A percentile compares a stretch with the other conserved stretches of the same genome.
Evolutionary conservation across 2,888 invertebrate genomes (phyloP).

Genomic region (Rotaria macrura): DNA sequence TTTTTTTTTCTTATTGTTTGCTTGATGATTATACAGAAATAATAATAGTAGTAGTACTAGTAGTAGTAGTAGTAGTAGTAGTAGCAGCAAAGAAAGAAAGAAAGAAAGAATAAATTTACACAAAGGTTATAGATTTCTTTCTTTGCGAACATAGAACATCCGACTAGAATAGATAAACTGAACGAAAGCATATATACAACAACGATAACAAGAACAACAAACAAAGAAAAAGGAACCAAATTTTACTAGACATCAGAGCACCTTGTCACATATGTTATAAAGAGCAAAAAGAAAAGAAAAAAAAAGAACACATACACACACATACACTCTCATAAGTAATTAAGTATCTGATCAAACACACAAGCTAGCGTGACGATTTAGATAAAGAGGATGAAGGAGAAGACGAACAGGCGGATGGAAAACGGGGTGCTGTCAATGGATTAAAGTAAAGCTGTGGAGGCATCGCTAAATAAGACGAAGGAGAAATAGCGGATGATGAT

Average conservation of each 20-base stretch:
- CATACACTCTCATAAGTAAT: background rate
- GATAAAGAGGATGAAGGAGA: background rate
- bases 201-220: background rate
- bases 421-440: conserved; percentile 5
- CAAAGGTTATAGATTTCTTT: background rate
- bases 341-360: conserved; percentile 9
- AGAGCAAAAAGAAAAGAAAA: background rate
- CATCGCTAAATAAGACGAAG: background rate
- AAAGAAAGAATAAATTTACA: background rate
- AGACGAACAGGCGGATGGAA: background rate
- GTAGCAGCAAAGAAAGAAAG: background rate
- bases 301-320: background rate
- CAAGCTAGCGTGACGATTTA: background rate
- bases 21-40: background rate
- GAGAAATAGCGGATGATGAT: background rate
- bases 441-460: conserved; percentile 13
- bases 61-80: background rate
- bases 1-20: background rate
- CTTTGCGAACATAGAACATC: background rate
- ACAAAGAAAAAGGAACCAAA: background rate
- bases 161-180: conserved; percentile 22
- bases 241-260: conserved; percentile 12
- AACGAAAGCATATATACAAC: background rate
- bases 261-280: conserved; percentile 3
- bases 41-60: background rate